Evolutionary conservation across 2,888 invertebrate genomes (phyloP).

Genomic region (Cerceris ruficornis): DNA sequence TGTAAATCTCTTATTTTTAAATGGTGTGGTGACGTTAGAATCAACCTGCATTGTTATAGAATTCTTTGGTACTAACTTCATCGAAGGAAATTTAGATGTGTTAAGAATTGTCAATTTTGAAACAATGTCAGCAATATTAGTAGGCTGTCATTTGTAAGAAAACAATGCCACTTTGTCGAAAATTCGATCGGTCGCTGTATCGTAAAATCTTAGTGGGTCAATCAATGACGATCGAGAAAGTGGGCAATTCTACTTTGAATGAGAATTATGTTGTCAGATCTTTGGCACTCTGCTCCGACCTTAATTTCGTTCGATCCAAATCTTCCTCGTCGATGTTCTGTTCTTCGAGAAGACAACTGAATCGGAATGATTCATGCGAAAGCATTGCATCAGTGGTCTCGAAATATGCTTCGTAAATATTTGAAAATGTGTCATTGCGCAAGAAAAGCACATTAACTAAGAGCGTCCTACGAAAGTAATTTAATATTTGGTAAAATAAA

Average conservation of each 20-base stretch:
- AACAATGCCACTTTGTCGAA: no score
- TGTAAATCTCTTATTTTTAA: no score
- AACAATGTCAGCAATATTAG: no score
- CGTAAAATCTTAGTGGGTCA: constrained; percentile 41
- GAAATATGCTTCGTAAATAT: not conserved
- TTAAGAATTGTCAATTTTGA: no score
- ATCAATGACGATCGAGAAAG: constrained; percentile 32
- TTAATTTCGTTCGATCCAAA: constrained; percentile 17
- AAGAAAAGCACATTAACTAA: not conserved
- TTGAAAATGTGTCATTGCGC: not conserved
- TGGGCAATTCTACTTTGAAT: constrained; percentile 12
- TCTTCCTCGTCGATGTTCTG: not conserved
- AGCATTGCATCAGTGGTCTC: not conserved
- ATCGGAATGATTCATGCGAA: not conserved
- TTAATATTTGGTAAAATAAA: no score
- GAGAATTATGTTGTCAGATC: constrained; percentile 15
- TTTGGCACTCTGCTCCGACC: not conserved
- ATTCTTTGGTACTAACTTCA: no score
- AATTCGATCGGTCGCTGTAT: not conserved
- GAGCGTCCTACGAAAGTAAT: not conserved
- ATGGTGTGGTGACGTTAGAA: no score
- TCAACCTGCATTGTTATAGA: no score
- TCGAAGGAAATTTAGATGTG: no score
- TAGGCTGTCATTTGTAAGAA: no score
- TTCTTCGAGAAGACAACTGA: constrained; percentile 2